Evolutionary conservation across 1,140 invertebrate genomes (phyloP).

Genomic region (Drosophila ananassae): DNA sequence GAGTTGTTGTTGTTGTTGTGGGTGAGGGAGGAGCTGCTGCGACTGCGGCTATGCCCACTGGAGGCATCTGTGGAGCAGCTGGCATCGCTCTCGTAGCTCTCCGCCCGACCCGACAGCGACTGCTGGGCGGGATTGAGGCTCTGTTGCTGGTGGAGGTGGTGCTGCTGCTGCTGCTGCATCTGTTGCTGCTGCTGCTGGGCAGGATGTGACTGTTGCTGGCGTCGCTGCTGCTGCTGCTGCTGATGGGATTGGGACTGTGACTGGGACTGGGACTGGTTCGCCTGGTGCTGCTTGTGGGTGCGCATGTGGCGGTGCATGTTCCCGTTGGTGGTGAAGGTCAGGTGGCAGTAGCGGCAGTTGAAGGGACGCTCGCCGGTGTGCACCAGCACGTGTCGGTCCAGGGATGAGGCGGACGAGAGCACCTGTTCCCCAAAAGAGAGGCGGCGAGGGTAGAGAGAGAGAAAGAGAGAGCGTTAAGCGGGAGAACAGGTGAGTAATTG

Average conservation of each 20-base stretch:
- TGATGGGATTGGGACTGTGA: slow-evolving; percentile 16
- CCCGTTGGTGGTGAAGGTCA: slow-evolving; percentile 94
- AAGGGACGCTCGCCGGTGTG: slow-evolving; percentile 91
- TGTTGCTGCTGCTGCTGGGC: slow-evolving; percentile 13
- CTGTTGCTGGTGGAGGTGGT: neutral
- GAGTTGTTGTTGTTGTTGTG: slow-evolving; percentile 53
- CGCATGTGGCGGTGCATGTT: slow-evolving; percentile 94
- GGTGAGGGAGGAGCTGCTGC: slow-evolving; percentile 36
- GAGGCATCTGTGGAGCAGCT: slow-evolving; percentile 81
- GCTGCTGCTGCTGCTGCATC: slow-evolving; percentile 29
- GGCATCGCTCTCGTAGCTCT: slow-evolving; percentile 83
- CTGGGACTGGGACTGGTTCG: slow-evolving; percentile 76
- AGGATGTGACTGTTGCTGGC: slow-evolving; percentile 18
- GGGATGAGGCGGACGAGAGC: slow-evolving; percentile 90
- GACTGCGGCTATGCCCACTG: slow-evolving; percentile 63
- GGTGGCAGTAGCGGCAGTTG: slow-evolving; percentile 90
- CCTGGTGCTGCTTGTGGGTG: slow-evolving; percentile 86
- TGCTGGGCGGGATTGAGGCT: slow-evolving; percentile 33
- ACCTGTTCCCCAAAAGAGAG: slow-evolving; percentile 75
- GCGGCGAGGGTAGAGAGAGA: neutral
- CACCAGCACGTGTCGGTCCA: slow-evolving; percentile 90
- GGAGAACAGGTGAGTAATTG: slow-evolving; percentile 27
- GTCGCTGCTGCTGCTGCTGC: slow-evolving; percentile 18
- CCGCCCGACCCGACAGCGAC: slow-evolving; percentile 39
- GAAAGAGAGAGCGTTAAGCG: neutral